Evolutionary conservation across 2,888 invertebrate species (phyloP).

Genomic region (Pharmacophagus antenor): DNA sequence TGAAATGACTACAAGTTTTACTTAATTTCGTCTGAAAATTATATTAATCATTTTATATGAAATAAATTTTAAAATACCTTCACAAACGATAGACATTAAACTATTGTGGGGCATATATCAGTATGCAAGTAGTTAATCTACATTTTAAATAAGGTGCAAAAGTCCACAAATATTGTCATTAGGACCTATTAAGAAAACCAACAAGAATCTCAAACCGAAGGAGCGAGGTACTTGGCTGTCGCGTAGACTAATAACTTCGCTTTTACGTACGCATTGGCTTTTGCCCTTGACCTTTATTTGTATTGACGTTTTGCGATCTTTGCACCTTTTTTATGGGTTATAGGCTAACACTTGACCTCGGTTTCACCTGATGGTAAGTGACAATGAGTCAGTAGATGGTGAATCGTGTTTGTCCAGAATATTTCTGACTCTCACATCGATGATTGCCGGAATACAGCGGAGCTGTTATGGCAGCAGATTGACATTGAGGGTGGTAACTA

Average conservation of each 20-base stretch:
- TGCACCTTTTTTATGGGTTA: neutral
- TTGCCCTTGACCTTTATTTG: constrained; percentile 57
- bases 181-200: constrained; percentile 7
- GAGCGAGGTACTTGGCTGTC: constrained; percentile 41
- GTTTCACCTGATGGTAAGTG: too few relatives aligned
- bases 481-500: too few relatives aligned
- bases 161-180: constrained; percentile 13
- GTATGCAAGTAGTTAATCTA: constrained; percentile 4
- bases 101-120: constrained; percentile 10
- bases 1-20: neutral
- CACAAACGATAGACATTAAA: neutral
- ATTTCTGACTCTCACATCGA: too few relatives aligned
- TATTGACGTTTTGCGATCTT: constrained; percentile 22
- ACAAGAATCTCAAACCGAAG: constrained; percentile 31
- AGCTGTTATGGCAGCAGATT: too few relatives aligned
- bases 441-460: too few relatives aligned
- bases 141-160: constrained; percentile 20
- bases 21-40: neutral
- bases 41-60: neutral
- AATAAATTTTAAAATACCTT: neutral
- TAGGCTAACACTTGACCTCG: too few relatives aligned
- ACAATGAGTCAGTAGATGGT: too few relatives aligned
- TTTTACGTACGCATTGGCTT: constrained; percentile 47
- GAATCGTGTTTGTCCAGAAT: too few relatives aligned
- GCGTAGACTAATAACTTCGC: constrained; percentile 40